Base-by-base conservation (phyloP, 2,888 invertebrate genomes). In the Clistopyga incitator region DNA sequence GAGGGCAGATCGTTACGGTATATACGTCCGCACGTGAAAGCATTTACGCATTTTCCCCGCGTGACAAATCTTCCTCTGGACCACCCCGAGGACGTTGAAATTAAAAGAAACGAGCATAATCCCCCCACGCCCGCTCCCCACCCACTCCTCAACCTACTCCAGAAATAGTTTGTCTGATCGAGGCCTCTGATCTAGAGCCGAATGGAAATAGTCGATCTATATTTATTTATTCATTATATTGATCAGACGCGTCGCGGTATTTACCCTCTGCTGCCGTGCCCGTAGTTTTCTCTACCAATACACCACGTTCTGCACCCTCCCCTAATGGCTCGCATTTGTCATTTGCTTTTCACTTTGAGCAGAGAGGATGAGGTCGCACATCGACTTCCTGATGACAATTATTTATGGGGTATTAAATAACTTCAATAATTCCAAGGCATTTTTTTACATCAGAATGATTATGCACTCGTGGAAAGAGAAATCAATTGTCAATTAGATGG, bases 41-140 rank as follows among this genome's bases (percentile, higher is more conserved):
- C 45, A 85, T 88, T 88, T 84, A 81, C 83, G 72, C 81, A 45
- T 76, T 77, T 81, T 56, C 75, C 68, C 67, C 64, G 20, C 64
- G 74, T 81, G 83, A 83, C 70, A 85, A 85, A 83, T 81, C 68
- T 84, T 61, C 34, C 64, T 56, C 29, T 8, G 23, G 74, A 64
- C 67, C 79, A 67, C 74, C 29, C 20, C 67, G 61, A 71, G 65
- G 64, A 67, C 68, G 29, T 72, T 59, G 23, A 78, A 42, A 61
- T 72, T n/a, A 84, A 68, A 68, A 54, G 50, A 59, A 76, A 45
- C 54, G n/a, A 50, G 68, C 45, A 54, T 61, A 65, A 6, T 3
- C 15, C n/a, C 45, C 70, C 13, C 18, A 56, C 70, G 61, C n/a
- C n/a, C n/a, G n/a, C n/a, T n/a, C n/a, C n/a, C n/a, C n/a, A n/a